Evolutionary conservation across 2,888 invertebrate genomes (phyloP).

Genomic region (Apodemia duryi): DNA sequence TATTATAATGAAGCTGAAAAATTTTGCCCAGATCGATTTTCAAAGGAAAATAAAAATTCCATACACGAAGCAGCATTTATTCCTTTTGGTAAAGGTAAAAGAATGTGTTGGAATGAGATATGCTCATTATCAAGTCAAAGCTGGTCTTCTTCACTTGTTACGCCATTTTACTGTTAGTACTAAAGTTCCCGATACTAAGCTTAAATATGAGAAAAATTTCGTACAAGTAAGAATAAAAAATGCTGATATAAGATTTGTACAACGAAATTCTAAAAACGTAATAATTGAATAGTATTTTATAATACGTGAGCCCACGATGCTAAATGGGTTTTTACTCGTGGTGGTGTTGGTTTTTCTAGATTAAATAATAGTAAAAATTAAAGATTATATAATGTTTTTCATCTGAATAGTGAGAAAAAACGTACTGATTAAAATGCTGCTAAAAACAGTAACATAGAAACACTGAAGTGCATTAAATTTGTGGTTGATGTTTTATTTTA

Average conservation of each 20-base stretch:
- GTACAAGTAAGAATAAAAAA: constrained; percentile 16
- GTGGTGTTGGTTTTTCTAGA: too few species aligned
- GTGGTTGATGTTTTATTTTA: too few species aligned
- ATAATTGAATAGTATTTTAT: too few species aligned
- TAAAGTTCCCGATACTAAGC: not conserved
- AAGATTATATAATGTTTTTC: too few species aligned
- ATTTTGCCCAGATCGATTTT: constrained; percentile 61
- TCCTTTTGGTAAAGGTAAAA: constrained; percentile 65
- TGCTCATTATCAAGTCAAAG: constrained; percentile 38
- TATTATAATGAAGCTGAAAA: constrained; percentile 58
- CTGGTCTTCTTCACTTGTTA: constrained; percentile 42
- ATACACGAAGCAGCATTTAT: constrained; percentile 43
- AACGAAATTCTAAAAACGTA: constrained; percentile 16
- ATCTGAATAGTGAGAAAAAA: too few species aligned
- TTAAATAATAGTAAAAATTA: too few species aligned
- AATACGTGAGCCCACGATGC: too few species aligned
- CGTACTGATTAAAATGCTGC: too few species aligned
- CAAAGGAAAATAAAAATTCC: constrained; percentile 38
- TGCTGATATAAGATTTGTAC: constrained; percentile 27
- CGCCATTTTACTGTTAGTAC: not conserved
- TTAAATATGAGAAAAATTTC: constrained; percentile 31
- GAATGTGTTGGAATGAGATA: constrained; percentile 59
- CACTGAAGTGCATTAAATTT: too few species aligned
- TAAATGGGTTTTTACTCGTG: too few species aligned
- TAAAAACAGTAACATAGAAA: too few species aligned